These are phyloP conservation scores for Isichthys henryi DNA, from an alignment of 2,113 vertebrate species.

Conservation along the genomic window DNA sequence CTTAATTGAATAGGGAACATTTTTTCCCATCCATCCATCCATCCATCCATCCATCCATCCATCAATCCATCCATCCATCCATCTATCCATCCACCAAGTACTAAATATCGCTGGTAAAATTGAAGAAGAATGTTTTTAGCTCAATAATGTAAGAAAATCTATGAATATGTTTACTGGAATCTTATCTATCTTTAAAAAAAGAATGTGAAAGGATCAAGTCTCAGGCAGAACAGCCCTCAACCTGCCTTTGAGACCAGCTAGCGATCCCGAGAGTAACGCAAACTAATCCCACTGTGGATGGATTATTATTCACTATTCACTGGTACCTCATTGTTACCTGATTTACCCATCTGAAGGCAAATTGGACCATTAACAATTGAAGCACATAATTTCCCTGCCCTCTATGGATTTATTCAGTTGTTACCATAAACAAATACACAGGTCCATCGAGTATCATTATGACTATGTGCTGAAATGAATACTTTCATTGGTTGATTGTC, in stretches of 20 bases:
- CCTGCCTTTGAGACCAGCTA: conserved; percentile 27
- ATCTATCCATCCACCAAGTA: background rate
- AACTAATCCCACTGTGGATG: background rate
- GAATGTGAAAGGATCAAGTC: conserved; percentile 30
- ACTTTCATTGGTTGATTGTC: background rate
- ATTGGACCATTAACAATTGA: background rate
- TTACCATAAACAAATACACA: background rate
- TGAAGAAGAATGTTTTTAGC: background rate
- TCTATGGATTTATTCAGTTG: background rate
- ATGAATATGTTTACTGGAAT: background rate
- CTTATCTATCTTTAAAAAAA: conserved; percentile 6
- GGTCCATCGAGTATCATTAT: background rate
- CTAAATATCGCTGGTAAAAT: background rate
- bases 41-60: background rate
- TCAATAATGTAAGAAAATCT: background rate
- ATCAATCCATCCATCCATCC: no score
- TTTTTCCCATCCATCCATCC: background rate
- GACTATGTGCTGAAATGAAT: background rate
- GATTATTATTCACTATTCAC: background rate
- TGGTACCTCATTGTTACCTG: background rate
- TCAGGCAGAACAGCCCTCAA: conserved; percentile 6
- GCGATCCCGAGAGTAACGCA: background rate
- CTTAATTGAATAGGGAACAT: background rate
- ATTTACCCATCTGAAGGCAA: background rate
- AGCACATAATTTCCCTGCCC: background rate